Conservation (phyloP, 2,113 vertebrate genomes). For the Perca schrenkii region DNA sequence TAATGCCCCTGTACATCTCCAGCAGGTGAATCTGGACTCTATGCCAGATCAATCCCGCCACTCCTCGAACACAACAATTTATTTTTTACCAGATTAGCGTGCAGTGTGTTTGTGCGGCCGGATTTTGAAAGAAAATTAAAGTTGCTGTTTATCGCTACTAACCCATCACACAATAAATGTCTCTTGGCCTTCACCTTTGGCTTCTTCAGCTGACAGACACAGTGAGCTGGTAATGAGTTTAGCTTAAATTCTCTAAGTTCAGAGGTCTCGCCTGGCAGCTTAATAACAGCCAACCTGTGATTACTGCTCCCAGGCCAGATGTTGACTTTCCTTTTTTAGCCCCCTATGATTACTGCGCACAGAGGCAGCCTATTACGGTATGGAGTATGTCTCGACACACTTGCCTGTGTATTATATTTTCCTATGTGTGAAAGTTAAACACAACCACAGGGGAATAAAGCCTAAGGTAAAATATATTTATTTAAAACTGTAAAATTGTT, state of each 20-base stretch:
- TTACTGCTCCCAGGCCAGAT: slow-evolving; percentile 80
- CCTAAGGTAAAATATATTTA: background rate
- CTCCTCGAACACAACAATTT: background rate
- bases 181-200: slow-evolving; percentile 55
- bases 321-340: slow-evolving; percentile 80
- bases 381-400: slow-evolving; percentile 29
- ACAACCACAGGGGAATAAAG: slow-evolving; percentile 5
- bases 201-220: slow-evolving; percentile 52
- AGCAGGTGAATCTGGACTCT: background rate
- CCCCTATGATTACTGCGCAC: slow-evolving; percentile 72
- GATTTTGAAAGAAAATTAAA: slow-evolving; percentile 43
- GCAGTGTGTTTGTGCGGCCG: background rate
- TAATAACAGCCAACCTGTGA: slow-evolving; percentile 82
- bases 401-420: slow-evolving; percentile 18
- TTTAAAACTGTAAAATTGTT: slow-evolving; percentile 30
- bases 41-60: slow-evolving; percentile 11
- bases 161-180: slow-evolving; percentile 4
- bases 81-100: slow-evolving; percentile 15
- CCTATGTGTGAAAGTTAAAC: slow-evolving; percentile 48
- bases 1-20: background rate
- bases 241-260: slow-evolving; percentile 69
- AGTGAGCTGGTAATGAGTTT: slow-evolving; percentile 53
- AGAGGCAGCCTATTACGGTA: slow-evolving; percentile 58
- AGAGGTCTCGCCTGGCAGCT: slow-evolving; percentile 61
- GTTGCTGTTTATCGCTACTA: slow-evolving; percentile 14